Percentiles rank a stretch among this genome's conserved stretches.
Evolutionary conservation across 2,888 invertebrate species (phyloP).

Genomic region (Limenitis camilla): DNA sequence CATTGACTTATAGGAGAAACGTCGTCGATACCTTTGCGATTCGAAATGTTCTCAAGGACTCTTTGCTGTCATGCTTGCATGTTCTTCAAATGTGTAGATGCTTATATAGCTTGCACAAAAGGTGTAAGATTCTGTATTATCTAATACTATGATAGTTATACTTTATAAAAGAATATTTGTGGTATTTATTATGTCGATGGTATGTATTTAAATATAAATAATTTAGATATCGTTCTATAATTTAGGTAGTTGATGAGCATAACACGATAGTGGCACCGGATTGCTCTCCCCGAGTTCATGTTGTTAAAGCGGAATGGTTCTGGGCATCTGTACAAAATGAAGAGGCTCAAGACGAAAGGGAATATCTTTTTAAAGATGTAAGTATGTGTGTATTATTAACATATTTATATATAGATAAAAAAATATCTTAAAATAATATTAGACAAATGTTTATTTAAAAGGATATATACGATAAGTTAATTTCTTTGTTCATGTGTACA

Average conservation of each 20-base stretch:
- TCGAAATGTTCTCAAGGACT: conserved; percentile 29
- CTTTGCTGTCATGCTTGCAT: conserved; percentile 47
- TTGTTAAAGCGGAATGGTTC: conserved; percentile 97
- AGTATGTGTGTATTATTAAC: conserved; percentile 47
- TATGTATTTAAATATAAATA: neutral
- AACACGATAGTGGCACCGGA: conserved; percentile 81
- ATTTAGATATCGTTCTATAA: conserved; percentile 11
- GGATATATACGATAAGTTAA: neutral
- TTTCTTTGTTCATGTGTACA: neutral
- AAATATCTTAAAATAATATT: no score
- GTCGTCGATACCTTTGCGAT: conserved; percentile 17
- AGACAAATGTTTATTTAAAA: neutral
- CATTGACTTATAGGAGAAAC: conserved; percentile 33
- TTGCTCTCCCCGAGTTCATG: conserved; percentile 80
- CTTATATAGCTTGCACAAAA: conserved; percentile 25
- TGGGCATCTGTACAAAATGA: conserved; percentile 99
- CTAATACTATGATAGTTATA: neutral
- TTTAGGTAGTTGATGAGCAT: conserved; percentile 89
- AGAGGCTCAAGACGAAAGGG: conserved; percentile 91
- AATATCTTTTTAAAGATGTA: conserved; percentile 91
- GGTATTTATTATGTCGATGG: neutral
- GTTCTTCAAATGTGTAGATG: conserved; percentile 26
- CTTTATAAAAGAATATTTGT: neutral
- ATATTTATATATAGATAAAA: no score
- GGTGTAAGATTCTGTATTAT: conserved; percentile 17